Percentiles rank a stretch among this genome's conserved stretches.
Evolutionary conservation across 2,888 invertebrate species (phyloP).

Genomic region (Trilocha varians): DNA sequence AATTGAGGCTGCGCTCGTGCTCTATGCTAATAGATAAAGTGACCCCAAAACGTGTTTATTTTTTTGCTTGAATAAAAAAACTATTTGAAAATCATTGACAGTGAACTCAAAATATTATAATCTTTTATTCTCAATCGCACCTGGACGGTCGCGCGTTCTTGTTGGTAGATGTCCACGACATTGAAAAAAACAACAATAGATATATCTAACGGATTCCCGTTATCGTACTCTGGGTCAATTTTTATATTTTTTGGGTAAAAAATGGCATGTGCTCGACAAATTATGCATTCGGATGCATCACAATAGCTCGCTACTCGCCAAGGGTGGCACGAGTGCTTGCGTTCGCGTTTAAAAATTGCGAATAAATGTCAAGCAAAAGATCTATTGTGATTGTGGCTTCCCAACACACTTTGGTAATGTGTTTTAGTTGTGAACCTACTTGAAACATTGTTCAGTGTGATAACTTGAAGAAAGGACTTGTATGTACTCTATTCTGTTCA

Average conservation of each 20-base stretch:
- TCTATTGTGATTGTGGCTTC: slow-evolving; percentile 41
- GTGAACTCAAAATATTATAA: slow-evolving; percentile 5
- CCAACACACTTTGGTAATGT: slow-evolving; percentile 32
- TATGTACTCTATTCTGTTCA: background rate
- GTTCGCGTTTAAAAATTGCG: slow-evolving; percentile 43
- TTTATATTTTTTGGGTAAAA: slow-evolving; percentile 53
- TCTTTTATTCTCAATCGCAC: slow-evolving; percentile 52
- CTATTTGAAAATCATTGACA: background rate
- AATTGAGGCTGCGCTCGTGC: too few species aligned
- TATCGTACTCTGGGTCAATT: slow-evolving; percentile 61
- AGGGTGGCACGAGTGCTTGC: slow-evolving; percentile 48
- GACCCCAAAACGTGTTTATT: background rate
- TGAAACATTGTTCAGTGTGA: background rate
- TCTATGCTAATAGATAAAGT: background rate
- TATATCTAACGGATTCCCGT: slow-evolving; percentile 55
- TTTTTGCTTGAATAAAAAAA: background rate
- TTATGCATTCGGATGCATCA: slow-evolving; percentile 68
- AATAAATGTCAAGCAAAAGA: slow-evolving; percentile 50
- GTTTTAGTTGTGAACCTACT: slow-evolving; percentile 15
- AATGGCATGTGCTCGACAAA: slow-evolving; percentile 67
- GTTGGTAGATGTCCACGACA: slow-evolving; percentile 51
- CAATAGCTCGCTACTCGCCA: slow-evolving; percentile 44
- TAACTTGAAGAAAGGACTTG: background rate
- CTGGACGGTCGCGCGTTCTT: slow-evolving; percentile 51
- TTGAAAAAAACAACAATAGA: slow-evolving; percentile 58